phyloP scores from a whole-genome alignment of 1,140 invertebrate genomes.

The Drosophila tani region DNA sequence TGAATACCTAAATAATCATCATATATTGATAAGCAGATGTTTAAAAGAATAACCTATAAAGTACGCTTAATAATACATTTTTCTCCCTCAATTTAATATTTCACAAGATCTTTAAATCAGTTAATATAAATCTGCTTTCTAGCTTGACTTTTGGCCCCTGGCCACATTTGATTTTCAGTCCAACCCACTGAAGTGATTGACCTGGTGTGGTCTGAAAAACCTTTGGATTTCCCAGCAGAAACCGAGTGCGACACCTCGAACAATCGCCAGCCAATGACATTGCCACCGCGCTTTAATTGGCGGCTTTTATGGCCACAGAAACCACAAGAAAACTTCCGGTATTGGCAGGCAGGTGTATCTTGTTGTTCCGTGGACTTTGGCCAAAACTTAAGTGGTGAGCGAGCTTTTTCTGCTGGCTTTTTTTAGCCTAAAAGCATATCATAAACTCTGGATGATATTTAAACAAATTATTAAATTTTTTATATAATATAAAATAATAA shows the following conservation, averaged over 20 bases:
- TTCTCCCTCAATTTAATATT: neutral
- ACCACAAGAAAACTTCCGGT: slow-evolving; percentile 72
- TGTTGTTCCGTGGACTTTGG: slow-evolving; percentile 50
- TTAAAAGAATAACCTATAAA: neutral
- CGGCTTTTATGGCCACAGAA: slow-evolving; percentile 23
- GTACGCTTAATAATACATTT: neutral
- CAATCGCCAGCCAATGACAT: slow-evolving; percentile 56
- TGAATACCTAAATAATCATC: too few species aligned
- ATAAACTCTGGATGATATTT: neutral
- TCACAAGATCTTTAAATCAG: neutral
- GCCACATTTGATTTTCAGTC: neutral
- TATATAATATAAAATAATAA: neutral
- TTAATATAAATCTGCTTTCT: neutral
- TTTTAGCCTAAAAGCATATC: neutral
- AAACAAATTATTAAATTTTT: neutral
- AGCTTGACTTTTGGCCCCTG: neutral
- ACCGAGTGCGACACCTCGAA: slow-evolving; percentile 4
- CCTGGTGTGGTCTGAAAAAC: slow-evolving; percentile 33
- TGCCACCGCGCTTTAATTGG: slow-evolving; percentile 65
- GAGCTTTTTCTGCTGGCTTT: slow-evolving; percentile 19
- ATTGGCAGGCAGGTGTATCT: slow-evolving; percentile 26
- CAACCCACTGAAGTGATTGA: slow-evolving; percentile 33
- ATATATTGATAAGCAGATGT: neutral
- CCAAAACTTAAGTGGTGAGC: slow-evolving; percentile 3
- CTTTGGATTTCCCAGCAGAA: slow-evolving; percentile 62